phyloP scores from a whole-genome alignment of 2,113 vertebrate genomes.

The Elgaria multicarinata region DNA sequence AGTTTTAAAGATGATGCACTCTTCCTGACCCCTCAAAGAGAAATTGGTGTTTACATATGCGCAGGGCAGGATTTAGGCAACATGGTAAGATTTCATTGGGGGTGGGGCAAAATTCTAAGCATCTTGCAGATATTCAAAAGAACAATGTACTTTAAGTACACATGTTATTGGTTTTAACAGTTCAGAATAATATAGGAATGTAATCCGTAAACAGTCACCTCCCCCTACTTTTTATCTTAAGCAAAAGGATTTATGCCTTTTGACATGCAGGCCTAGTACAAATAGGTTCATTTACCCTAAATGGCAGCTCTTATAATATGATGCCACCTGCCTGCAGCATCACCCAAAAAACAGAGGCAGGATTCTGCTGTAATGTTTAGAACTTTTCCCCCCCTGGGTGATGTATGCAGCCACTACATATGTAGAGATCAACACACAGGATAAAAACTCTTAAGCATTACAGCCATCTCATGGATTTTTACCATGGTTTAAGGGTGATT shows the following conservation, averaged over 20 bases:
- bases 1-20: neutral
- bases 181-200: neutral
- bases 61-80: no score
- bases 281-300: neutral
- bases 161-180: neutral
- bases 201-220: neutral
- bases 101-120: neutral
- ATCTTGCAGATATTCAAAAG: neutral
- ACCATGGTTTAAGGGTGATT: no score
- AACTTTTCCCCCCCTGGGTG: neutral
- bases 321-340: neutral
- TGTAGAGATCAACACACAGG: neutral
- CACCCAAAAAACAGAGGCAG: neutral
- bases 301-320: neutral
- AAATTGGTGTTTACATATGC: constrained; percentile 3
- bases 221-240: neutral
- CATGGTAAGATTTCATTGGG: neutral
- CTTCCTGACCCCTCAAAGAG: neutral
- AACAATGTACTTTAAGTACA: neutral
- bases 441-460: neutral
- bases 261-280: no score
- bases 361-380: neutral
- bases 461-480: neutral
- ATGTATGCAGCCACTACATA: neutral
- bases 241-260: neutral